A percentile compares a stretch with the other conserved stretches of the same genome.
phyloP scores from a whole-genome alignment of 2,888 invertebrate species.

The Reticulitermes lucifugus region DNA sequence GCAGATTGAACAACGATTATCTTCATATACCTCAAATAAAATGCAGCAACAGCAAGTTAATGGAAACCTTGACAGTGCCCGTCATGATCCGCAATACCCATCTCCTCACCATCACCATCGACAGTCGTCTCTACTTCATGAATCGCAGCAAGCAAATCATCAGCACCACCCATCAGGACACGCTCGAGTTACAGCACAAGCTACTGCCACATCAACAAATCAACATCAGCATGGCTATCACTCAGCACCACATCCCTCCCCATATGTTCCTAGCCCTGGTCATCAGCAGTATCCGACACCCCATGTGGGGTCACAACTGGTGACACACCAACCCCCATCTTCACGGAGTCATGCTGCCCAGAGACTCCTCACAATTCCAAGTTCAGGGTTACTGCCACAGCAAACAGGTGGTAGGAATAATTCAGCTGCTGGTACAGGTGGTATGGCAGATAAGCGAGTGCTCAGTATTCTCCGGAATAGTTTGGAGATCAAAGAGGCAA shows the following conservation, averaged over 20 bases:
- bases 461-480: constrained; percentile 77
- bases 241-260: constrained; percentile 22
- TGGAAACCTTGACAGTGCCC: not conserved
- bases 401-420: constrained; percentile 36
- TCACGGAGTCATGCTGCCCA: constrained; percentile 32
- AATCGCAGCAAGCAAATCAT: constrained; percentile 53
- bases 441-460: constrained; percentile 75
- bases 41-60: constrained; percentile 41
- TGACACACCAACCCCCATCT: constrained; percentile 15
- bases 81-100: constrained; percentile 13
- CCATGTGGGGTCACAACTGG: not conserved
- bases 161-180: constrained; percentile 2
- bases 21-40: constrained; percentile 59
- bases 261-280: constrained; percentile 8
- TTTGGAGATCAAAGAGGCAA: constrained; percentile 72
- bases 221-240: not conserved
- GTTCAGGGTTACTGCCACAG: constrained; percentile 55
- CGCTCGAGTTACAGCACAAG: not conserved
- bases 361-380: constrained; percentile 48
- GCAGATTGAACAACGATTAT: constrained; percentile 68
- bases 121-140: constrained; percentile 56
- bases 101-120: constrained; percentile 55
- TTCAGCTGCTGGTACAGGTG: constrained; percentile 22
- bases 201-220: not conserved
- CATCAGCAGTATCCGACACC: constrained; percentile 21